Evolutionary conservation across 2,797 vertebrate genomes (phyloP).

Genomic region (Loriculus beryllinus): DNA sequence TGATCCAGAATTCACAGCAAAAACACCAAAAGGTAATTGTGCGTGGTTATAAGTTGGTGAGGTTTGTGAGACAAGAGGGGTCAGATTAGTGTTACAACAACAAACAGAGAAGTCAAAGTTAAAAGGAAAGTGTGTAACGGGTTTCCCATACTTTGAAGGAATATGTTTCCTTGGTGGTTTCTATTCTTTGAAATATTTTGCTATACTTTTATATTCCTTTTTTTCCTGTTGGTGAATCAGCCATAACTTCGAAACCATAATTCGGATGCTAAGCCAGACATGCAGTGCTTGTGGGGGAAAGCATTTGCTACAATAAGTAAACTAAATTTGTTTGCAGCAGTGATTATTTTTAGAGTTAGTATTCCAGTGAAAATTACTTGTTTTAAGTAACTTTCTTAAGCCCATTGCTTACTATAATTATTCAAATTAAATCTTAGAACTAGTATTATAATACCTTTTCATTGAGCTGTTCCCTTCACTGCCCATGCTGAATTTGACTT

Average conservation of each 20-base stretch:
- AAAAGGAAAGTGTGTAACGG: not conserved
- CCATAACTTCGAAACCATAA: not conserved
- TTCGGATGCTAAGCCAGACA: not conserved
- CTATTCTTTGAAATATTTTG: not conserved
- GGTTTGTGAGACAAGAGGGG: not conserved
- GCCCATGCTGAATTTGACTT: not conserved
- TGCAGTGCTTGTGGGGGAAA: not conserved
- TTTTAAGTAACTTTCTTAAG: not conserved
- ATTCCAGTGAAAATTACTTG: not conserved
- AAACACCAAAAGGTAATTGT: slow-evolving; percentile 94
- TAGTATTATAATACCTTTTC: not conserved
- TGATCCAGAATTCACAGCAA: slow-evolving; percentile 98
- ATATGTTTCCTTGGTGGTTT: not conserved
- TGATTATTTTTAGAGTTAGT: not conserved
- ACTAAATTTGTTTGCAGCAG: not conserved
- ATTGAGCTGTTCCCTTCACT: not conserved
- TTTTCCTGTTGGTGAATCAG: not conserved
- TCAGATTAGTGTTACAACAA: not conserved
- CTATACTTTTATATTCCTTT: not conserved
- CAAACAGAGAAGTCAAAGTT: not conserved
- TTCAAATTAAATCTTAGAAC: not conserved
- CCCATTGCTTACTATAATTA: not conserved
- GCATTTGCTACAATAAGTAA: not conserved
- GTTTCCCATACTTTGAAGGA: not conserved
- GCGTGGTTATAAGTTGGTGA: not conserved